These are phyloP conservation scores for Acronicta alni DNA, from an alignment of 2,888 invertebrate species.

Conservation along the genomic window DNA sequence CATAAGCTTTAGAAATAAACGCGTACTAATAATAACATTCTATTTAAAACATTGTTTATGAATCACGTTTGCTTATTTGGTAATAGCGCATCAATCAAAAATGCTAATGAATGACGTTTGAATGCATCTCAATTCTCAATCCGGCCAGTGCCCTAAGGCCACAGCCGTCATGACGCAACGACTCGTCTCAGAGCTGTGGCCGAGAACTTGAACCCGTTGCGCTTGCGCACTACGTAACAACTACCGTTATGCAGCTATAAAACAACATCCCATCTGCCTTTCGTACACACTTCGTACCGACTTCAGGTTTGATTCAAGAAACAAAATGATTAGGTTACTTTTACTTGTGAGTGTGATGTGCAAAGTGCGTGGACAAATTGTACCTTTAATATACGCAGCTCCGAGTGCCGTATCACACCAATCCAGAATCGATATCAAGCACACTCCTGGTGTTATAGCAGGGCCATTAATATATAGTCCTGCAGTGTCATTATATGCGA, in stretches of 20 bases:
- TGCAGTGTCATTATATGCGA: constrained; percentile 59
- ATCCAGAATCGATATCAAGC: constrained; percentile 86
- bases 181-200: constrained; percentile 66
- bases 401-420: constrained; percentile 89
- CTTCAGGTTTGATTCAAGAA: constrained; percentile 55
- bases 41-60: constrained; percentile 14
- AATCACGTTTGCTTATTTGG: constrained; percentile 27
- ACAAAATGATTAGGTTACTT: constrained; percentile 75
- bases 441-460: constrained; percentile 68
- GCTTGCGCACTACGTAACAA: constrained; percentile 66
- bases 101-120: constrained; percentile 57
- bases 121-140: constrained; percentile 75
- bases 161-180: constrained; percentile 75
- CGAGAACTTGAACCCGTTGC: constrained; percentile 83
- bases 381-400: constrained; percentile 78
- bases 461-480: constrained; percentile 75
- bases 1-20: constrained; percentile 15
- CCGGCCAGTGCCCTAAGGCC: constrained; percentile 76
- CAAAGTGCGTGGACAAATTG: constrained; percentile 66
- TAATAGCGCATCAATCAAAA: constrained; percentile 53
- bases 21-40: constrained; percentile 9
- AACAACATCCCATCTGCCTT: constrained; percentile 70
- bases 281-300: constrained; percentile 60
- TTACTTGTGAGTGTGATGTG: constrained; percentile 64
- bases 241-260: constrained; percentile 83